Conservation (phyloP, 1,140 invertebrate genomes). For the Pygmarrhopalites habei region DNA sequence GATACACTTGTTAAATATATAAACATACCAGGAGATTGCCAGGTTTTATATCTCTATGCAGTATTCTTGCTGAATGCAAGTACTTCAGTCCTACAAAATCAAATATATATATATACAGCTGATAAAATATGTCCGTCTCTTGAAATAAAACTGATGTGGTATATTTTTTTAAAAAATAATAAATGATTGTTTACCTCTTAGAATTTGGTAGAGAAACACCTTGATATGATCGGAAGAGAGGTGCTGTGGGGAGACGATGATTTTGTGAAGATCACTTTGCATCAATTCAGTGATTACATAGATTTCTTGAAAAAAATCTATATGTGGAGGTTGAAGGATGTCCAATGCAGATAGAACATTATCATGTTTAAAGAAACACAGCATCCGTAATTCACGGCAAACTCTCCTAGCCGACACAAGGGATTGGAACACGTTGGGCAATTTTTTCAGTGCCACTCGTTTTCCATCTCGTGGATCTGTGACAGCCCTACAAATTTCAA, state of each 20-base stretch:
- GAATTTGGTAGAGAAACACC: slow-evolving; percentile 99
- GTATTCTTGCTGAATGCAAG: slow-evolving; percentile 91
- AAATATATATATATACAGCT: background rate
- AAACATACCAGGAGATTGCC: slow-evolving; percentile 95
- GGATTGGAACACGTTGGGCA: slow-evolving; percentile 99
- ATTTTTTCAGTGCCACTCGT: slow-evolving; percentile 96
- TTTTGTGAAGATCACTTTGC: slow-evolving; percentile 99
- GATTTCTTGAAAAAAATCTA: slow-evolving; percentile 98
- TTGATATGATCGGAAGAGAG: slow-evolving; percentile 98
- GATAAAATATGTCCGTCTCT: too few species aligned
- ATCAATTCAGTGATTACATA: slow-evolving; percentile 99
- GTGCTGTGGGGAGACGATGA: slow-evolving; percentile 97
- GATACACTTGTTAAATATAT: too few species aligned
- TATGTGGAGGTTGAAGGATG: slow-evolving; percentile 90
- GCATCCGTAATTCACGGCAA: slow-evolving; percentile 97
- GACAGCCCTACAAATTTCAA: slow-evolving; percentile 74
- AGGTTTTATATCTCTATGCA: slow-evolving; percentile 99
- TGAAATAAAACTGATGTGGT: too few species aligned
- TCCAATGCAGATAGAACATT: slow-evolving; percentile 94
- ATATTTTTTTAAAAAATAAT: background rate
- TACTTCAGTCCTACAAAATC: slow-evolving; percentile 83
- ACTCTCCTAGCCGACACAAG: slow-evolving; percentile 96
- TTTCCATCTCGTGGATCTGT: slow-evolving; percentile 98
- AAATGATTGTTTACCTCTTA: slow-evolving; percentile 93
- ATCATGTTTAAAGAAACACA: slow-evolving; percentile 99